Percentiles rank a stretch among this genome's conserved stretches.
Conservation (phyloP, 2,113 vertebrate species). For the Grammomys surdaster region DNA sequence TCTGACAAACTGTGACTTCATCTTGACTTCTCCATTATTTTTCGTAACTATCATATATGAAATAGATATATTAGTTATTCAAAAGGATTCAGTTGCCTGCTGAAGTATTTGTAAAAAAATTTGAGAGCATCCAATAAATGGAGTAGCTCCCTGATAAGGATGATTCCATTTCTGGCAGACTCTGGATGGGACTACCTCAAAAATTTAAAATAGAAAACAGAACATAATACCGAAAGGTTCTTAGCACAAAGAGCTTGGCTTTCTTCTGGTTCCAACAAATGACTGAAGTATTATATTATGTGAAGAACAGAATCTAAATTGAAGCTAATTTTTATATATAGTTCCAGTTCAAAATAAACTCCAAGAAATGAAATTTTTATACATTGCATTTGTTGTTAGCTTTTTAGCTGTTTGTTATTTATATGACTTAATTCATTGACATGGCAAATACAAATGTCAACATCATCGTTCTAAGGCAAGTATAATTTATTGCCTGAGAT, state of each 20-base stretch:
- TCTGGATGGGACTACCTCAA: not conserved
- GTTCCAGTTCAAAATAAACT: not conserved
- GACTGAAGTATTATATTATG: not conserved
- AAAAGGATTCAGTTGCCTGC: not conserved
- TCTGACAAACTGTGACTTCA: not conserved
- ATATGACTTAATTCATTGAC: slow-evolving; percentile 6
- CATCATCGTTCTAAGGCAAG: slow-evolving; percentile 20
- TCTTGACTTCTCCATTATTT: slow-evolving; percentile 9
- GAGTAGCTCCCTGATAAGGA: not conserved
- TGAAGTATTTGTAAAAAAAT: not conserved
- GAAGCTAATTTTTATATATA: not conserved
- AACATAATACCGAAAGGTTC: not conserved
- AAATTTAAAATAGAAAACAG: slow-evolving; percentile 21
- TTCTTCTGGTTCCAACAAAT: slow-evolving; percentile 5
- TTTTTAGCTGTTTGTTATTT: slow-evolving; percentile 23
- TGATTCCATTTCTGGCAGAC: slow-evolving; percentile 18
- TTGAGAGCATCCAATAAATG: not conserved
- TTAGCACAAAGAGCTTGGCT: not conserved
- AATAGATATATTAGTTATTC: not conserved
- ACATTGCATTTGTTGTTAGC: slow-evolving; percentile 20
- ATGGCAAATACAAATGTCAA: slow-evolving; percentile 13
- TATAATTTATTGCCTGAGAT: not conserved
- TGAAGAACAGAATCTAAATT: not conserved
- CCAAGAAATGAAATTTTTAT: not conserved
- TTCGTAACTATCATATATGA: not conserved